Base-by-base conservation (phyloP, 2,888 invertebrate species). In the Dynastes hyllus region DNA sequence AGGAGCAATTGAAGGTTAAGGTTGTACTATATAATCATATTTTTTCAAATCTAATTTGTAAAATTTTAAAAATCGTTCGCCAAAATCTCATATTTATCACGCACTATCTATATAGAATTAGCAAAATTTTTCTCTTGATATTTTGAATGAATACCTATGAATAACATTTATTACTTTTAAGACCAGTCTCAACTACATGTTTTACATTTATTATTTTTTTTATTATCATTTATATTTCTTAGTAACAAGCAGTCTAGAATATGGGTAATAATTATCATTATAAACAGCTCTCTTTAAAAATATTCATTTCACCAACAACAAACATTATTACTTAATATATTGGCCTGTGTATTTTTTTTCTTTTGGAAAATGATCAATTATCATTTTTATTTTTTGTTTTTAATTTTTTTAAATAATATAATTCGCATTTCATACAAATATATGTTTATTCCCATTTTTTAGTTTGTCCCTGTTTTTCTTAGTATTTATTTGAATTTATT, bases 171-270 rank as follows among this genome's bases (percentile, higher is more conserved):
- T 51, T 76, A 45, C 37, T 29, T 16, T 76, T 51, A 66, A 76
- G 51, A 76, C 63, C 76, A 76, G 76, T 76, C 76, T 76, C 73
- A 65, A 51, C 67, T 66, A 76, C 53, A 53, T 66, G 45, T 22
- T 67, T 58, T 22, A 58, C 8, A 58, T 58, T 16, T 22, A 45
- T 45, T 45, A 11, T 11, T 45, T 11, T 45, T 45, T 11, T 37
- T 37, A 37, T 37, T 37, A 37, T 45, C 0, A 45, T 45, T 45
- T 45, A 45, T 45, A 45, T 11, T 11, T 11, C 45, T 45, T 45
- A 11, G 8, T 16, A 22, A 40, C 22, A 76, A 76, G 76, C 66
- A 50, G 76, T 76, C 76, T 76, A 76, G 32, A 76, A 67, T 75
- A 45, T n/a, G 22, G 32, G 32, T 67, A 45, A 58, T 58, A 8